Conservation (phyloP, 2,888 invertebrate species). For the Oxytorus armatus region DNA sequence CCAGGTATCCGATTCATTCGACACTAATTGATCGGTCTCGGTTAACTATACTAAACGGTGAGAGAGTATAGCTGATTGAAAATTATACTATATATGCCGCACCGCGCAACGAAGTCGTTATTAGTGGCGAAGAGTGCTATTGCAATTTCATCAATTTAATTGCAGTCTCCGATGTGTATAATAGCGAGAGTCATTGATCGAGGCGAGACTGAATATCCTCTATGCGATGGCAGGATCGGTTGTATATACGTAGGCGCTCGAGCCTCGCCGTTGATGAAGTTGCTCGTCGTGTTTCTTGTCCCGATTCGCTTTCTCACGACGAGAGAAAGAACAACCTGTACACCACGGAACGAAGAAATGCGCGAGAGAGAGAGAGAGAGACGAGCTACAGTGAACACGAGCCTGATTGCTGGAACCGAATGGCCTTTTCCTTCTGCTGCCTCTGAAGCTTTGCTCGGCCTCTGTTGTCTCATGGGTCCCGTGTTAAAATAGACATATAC, state of each 20-base stretch:
- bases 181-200: slow-evolving; percentile 62
- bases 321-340: slow-evolving; percentile 50
- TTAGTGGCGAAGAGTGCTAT: slow-evolving; percentile 57
- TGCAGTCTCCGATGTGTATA: slow-evolving; percentile 50
- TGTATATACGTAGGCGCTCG: slow-evolving; percentile 37
- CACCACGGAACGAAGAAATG: slow-evolving; percentile 34
- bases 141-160: slow-evolving; percentile 67
- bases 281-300: slow-evolving; percentile 67
- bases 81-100: slow-evolving; percentile 61
- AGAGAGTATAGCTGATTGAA: slow-evolving; percentile 66
- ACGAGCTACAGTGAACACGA: slow-evolving; percentile 57
- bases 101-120: slow-evolving; percentile 24
- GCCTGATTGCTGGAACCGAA: slow-evolving; percentile 67
- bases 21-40: slow-evolving; percentile 64
- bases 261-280: slow-evolving; percentile 61
- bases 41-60: slow-evolving; percentile 62
- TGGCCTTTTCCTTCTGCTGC: slow-evolving; percentile 64
- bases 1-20: slow-evolving; percentile 39
- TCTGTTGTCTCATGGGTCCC: slow-evolving; percentile 61
- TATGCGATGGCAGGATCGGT: slow-evolving; percentile 38
- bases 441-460: slow-evolving; percentile 49
- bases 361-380: slow-evolving; percentile 34
- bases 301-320: slow-evolving; percentile 65
- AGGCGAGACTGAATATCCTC: slow-evolving; percentile 35
- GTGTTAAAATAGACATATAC: slow-evolving; percentile 63